A percentile compares a stretch with the other conserved stretches of the same genome.
phyloP scores from a whole-genome alignment of 2,113 vertebrate species.

The Emydocephalus ijimae region DNA sequence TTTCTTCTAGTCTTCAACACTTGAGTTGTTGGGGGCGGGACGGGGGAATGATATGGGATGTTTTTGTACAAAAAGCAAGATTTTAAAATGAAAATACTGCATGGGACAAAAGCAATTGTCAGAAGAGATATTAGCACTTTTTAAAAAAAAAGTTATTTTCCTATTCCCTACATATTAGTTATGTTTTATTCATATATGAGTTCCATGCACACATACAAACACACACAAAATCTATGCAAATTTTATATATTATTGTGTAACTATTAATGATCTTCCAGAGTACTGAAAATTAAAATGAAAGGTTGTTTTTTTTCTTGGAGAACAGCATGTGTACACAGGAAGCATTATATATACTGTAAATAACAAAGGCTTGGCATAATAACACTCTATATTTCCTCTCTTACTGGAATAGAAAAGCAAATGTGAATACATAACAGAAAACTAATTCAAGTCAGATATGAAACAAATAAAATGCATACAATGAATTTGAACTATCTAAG shows the following conservation, averaged over 20 bases:
- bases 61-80: slow-evolving; percentile 50
- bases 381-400: slow-evolving; percentile 60
- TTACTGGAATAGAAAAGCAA: slow-evolving; percentile 61
- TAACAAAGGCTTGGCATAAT: slow-evolving; percentile 68
- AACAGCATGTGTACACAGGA: slow-evolving; percentile 46
- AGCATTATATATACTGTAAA: slow-evolving; percentile 58
- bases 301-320: slow-evolving; percentile 51
- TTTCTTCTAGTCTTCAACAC: slow-evolving; percentile 44
- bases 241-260: slow-evolving; percentile 41
- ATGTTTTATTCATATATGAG: slow-evolving; percentile 39
- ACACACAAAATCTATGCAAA: not conserved
- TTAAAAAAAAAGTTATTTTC: slow-evolving; percentile 57
- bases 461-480: slow-evolving; percentile 67
- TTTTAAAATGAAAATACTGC: slow-evolving; percentile 8
- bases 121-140: slow-evolving; percentile 40
- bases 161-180: slow-evolving; percentile 9
- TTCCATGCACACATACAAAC: not conserved
- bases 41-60: not conserved
- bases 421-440: slow-evolving; percentile 63
- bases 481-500: slow-evolving; percentile 63
- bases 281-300: slow-evolving; percentile 62
- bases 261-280: slow-evolving; percentile 61
- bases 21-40: not conserved
- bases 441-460: slow-evolving; percentile 63
- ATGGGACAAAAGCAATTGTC: slow-evolving; percentile 40